These are phyloP conservation scores for Gymnothorax reevesii DNA, from an alignment of 2,797 vertebrate species.

Conservation along the genomic window DNA sequence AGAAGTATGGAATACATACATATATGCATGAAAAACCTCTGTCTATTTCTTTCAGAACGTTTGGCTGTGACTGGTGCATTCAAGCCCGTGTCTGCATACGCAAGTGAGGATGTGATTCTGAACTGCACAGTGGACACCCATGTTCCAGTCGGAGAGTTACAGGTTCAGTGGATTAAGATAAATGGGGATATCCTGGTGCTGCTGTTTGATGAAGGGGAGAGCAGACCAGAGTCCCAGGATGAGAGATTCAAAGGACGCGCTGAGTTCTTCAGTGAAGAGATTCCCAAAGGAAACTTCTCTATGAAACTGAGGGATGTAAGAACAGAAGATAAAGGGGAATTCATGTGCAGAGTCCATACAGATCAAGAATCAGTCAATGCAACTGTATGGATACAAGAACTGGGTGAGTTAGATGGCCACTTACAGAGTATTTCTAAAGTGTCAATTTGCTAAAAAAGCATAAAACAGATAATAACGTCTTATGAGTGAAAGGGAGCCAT, in stretches of 20 bases:
- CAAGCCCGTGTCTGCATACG: conserved; percentile 1
- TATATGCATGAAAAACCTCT: background rate
- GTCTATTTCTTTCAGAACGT: conserved; percentile 16
- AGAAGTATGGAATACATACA: background rate
- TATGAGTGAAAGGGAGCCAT: background rate
- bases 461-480: background rate
- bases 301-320: conserved; percentile 34
- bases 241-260: conserved; percentile 22
- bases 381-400: conserved; percentile 16
- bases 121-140: conserved; percentile 35
- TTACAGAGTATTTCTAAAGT: background rate
- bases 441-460: too few relatives aligned
- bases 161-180: conserved; percentile 31
- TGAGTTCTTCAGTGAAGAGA: conserved; percentile 33
- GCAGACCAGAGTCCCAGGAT: conserved; percentile 10
- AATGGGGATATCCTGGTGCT: conserved; percentile 1
- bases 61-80: conserved; percentile 32
- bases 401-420: conserved; percentile 24
- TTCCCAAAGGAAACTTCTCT: conserved; percentile 40
- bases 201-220: conserved; percentile 32
- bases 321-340: conserved; percentile 36
- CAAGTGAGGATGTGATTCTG: conserved; percentile 32
- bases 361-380: conserved; percentile 16
- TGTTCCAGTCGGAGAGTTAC: background rate
- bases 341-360: conserved; percentile 29